Base-by-base conservation (phyloP, 2,797 vertebrate genomes). In the Paguma larvata region DNA sequence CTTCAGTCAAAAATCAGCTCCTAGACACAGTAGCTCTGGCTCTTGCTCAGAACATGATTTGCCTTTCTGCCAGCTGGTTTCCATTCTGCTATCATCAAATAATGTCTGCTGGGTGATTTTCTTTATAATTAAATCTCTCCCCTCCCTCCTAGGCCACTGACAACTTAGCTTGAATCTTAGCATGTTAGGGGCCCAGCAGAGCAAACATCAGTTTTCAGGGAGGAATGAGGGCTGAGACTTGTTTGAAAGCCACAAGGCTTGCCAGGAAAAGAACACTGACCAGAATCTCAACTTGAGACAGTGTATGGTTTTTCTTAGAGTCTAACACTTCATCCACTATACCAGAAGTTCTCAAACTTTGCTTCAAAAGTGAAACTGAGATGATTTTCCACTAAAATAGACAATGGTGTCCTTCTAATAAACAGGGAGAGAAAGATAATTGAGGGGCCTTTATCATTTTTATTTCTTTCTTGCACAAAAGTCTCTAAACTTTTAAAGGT, bases 11-110 rank as follows among this genome's bases (percentile, higher is more conserved):
- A 46, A 19, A 25, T n/a, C 80, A 91, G 19, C 46, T 34, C 65
- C 51, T 18, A 15, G 83, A n/a, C 82, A 27, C 83, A n/a, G 30
- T 51, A 0, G 2, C 4, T 9, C 72, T 63, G 59, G 27, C 38
- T 91, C n/a, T n/a, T 12, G 63, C 6, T 88, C 27, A 68, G 48
- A 48, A 12, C 48, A 72, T 7, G 3, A n/a, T 19, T 32, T 62
- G n/a, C 70, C 75, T 94, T 72, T 83, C 84, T 94, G 70, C 75
- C 41, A 10, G 56, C 72, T 85, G 30, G 48, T 89, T 91, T 91
- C 84, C 84, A 62, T 46, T 85, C 88, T 38, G 9, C 67, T 63
- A n/a, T 79, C 62, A 65, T 4, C 73, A 67, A 78, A 53, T 73
- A 59, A 83, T 12, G 62, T 56, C 32, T 73, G 23, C 79, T 41